Evolutionary conservation across 2,113 vertebrate species (phyloP), one percentile per base, ranked within the genome.

Genomic region (Dissostichus mawsoni): DNA sequence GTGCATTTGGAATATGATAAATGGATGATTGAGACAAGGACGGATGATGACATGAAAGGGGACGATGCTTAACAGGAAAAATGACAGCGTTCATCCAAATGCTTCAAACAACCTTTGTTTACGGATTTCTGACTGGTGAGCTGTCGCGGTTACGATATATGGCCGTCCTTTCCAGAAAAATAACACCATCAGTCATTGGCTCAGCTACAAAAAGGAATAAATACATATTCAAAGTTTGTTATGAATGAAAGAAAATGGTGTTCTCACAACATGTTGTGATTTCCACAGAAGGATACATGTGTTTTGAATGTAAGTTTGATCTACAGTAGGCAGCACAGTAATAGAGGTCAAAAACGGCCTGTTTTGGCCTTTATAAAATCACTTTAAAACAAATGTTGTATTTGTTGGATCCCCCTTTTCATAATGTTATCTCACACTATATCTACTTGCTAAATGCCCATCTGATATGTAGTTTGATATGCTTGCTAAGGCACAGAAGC

Each of bases 1-100:
- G 48, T 14, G 70, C 44, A 25, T 70, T 78, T 53, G 18, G 16
- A 74, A 83, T 58, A 50, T 61, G 48, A 81, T 79, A 75, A 83
- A 86, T 41, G 36, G 59, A 76, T 65, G 55, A 81, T 50, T 67
- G 67, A 63, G 53, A 83, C 64, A 48, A 63, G 41, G 56, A 20
- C 4, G 29, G 33, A 57, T 61, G 68, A 48, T 5, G 16, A 51
- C 63, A 84, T 64, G 77, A 82, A 52, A 81, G 48, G 52, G n/a
- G 57, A 11, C 8, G 2, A 36, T 13, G n/a, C 6, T 57, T 13
- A 25, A 20, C 20, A n/a, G n/a, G 36, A 17, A 50, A 82, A 80
- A 69, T 8, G 47, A 36, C 55, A 36, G 29, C 6, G 1, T 48
- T 62, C 7, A 56, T 68, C 11, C 33, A 23, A 62, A 53, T 1